Evolutionary conservation across 53 echinoderm and acorn worm genomes (phyloP), one percentile per base, ranked within the genome.

Genomic region (Echinarachnius parma): DNA sequence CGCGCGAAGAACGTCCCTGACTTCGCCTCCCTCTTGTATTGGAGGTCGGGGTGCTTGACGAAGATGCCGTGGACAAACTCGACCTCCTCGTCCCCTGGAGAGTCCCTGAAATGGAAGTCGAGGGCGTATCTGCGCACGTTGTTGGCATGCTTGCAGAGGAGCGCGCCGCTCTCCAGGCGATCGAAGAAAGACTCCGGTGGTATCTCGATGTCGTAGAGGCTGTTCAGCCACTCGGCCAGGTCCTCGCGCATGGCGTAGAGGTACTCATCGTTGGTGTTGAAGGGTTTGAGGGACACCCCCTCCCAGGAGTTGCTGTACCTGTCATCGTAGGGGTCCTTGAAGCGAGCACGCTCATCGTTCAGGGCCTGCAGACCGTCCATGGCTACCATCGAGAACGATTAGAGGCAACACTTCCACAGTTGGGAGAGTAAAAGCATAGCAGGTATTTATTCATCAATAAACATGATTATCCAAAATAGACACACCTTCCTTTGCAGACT

Each of bases 181-280:
- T 95, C 96, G 28, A 90, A 90, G 83, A 95, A 95, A 72, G 80
- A 87, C 44, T 95, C 90, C 9, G 96, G 82, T 37, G 60, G 49
- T 35, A 91, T 86, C 47, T 91, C 90, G 4, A 87, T 44, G 28
- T 62, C 44, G 69, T 95, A 95, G 21, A 95, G 54, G 46, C 85
- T 81, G 56, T 87, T 87, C 23, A 95, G 76, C 96, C 96, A 95
- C 53, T 95, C 96, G 26, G 96, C 90, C 60, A 95, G 66, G 54
- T 95, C 96, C 75, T 95, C 96, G 36, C 84, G 78, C 96, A 95
- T 95, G 19, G 96, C 96, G 56, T 91, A 95, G 23, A 95, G 81
- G 71, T 95, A 95, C 55, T 95, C 96, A 50, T 87, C 82, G 52
- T 91, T 84, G 24, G 90, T 91, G 53, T 77, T 84, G 76, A 81